Conservation (phyloP, 2,888 invertebrate genomes). For the Polydrusus tereticollis region DNA sequence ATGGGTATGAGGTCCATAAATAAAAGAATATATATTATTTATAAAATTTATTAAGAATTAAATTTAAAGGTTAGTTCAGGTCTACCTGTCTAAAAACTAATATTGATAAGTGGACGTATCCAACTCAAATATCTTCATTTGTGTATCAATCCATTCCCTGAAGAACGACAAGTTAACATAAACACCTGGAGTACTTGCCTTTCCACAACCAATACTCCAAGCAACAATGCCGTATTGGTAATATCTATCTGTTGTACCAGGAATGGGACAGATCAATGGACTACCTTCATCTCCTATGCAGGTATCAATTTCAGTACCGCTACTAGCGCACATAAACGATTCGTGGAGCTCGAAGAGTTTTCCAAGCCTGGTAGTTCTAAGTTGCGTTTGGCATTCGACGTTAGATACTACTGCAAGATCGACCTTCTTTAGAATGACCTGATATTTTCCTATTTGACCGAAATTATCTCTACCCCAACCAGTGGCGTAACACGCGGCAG, state of each 20-base stretch:
- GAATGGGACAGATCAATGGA: conserved; percentile 78
- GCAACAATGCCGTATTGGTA: conserved; percentile 81
- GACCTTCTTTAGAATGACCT: conserved; percentile 80
- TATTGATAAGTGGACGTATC: conserved; percentile 37
- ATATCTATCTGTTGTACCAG: conserved; percentile 71
- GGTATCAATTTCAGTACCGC: conserved; percentile 73
- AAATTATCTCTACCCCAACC: conserved; percentile 62
- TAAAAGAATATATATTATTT: background rate
- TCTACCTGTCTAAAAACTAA: conserved; percentile 20
- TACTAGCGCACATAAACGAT: conserved; percentile 86
- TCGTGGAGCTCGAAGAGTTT: conserved; percentile 74
- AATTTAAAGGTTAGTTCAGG: conserved; percentile 16
- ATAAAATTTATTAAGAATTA: conserved; percentile 4
- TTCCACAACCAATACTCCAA: conserved; percentile 87
- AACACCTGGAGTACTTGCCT: conserved; percentile 77
- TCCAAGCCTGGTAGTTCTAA: conserved; percentile 77
- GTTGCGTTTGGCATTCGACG: conserved; percentile 71
- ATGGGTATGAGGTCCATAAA: too few species aligned
- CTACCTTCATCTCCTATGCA: conserved; percentile 70
- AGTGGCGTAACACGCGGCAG: conserved; percentile 57
- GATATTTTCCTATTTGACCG: conserved; percentile 71
- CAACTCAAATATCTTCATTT: conserved; percentile 44
- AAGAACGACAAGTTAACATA: conserved; percentile 78
- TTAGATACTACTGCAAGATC: conserved; percentile 76
- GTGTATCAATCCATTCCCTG: conserved; percentile 52